phyloP scores from a whole-genome alignment of 2,113 vertebrate species.

The Ondatra zibethicus region DNA sequence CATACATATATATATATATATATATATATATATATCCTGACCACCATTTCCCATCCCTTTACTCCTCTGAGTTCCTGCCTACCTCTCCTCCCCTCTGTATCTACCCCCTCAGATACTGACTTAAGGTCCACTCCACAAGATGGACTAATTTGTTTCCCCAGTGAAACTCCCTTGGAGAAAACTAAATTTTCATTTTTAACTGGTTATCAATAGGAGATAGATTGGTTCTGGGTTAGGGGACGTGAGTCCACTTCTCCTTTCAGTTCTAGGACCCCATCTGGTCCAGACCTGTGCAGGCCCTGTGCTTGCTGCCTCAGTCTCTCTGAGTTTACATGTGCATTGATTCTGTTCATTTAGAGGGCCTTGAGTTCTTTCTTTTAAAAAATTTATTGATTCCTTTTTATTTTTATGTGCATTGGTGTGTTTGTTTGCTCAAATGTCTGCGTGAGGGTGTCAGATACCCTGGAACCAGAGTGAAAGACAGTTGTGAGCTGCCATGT shows the following conservation, averaged over 20 bases:
- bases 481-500: not conserved
- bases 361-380: not conserved
- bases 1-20: not conserved
- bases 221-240: not conserved
- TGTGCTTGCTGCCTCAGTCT: not conserved
- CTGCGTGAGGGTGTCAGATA: not conserved
- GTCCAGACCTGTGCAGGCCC: not conserved
- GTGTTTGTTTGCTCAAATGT: not conserved
- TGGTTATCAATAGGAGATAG: not conserved
- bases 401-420: not conserved
- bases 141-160: not conserved
- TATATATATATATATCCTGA: not conserved
- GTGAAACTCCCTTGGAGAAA: not conserved
- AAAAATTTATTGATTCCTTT: not conserved
- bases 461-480: not conserved
- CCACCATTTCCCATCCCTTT: not conserved
- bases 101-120: not conserved
- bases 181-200: not conserved
- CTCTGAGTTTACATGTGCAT: not conserved
- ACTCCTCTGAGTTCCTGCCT: not conserved
- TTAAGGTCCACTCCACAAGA: not conserved
- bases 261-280: not conserved
- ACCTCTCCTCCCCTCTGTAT: not conserved
- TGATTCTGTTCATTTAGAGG: not conserved
- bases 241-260: not conserved